Conservation (phyloP, 2,888 invertebrate species). For the Tribolium freemani region DNA sequence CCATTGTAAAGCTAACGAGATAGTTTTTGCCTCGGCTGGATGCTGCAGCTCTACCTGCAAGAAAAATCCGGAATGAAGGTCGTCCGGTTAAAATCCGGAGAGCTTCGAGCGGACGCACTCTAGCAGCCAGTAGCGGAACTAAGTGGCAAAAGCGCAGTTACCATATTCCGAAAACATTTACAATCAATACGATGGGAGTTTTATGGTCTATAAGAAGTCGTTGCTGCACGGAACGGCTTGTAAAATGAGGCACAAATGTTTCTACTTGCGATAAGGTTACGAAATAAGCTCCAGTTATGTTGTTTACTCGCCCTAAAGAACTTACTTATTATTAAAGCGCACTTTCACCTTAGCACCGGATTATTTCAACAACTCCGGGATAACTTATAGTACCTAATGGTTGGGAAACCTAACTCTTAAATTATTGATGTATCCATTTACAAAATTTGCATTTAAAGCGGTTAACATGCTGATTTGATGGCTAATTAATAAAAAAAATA, state of each 20-base stretch:
- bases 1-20: conserved; percentile 9
- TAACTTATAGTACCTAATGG: not conserved
- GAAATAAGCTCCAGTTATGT: conserved; percentile 55
- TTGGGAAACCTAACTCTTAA: not conserved
- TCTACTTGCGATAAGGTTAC: conserved; percentile 62
- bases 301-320: conserved; percentile 56
- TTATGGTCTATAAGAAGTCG: conserved; percentile 68
- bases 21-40: conserved; percentile 13
- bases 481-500: conserved; percentile 6
- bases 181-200: conserved; percentile 70
- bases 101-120: conserved; percentile 53
- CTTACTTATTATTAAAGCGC: conserved; percentile 37
- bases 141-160: conserved; percentile 52
- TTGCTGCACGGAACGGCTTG: conserved; percentile 65
- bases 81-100: conserved; percentile 36
- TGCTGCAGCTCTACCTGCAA: conserved; percentile 36
- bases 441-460: conserved; percentile 5
- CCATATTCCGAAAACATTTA: conserved; percentile 60
- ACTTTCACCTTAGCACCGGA: conserved; percentile 16
- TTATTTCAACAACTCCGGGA: not conserved
- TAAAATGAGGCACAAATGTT: conserved; percentile 66
- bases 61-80: conserved; percentile 39
- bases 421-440: conserved; percentile 4
- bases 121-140: conserved; percentile 56
- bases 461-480: not conserved